These are phyloP conservation scores for Leptocoma aspasia DNA, from an alignment of 2,113 vertebrate genomes.

Conservation along the genomic window DNA sequence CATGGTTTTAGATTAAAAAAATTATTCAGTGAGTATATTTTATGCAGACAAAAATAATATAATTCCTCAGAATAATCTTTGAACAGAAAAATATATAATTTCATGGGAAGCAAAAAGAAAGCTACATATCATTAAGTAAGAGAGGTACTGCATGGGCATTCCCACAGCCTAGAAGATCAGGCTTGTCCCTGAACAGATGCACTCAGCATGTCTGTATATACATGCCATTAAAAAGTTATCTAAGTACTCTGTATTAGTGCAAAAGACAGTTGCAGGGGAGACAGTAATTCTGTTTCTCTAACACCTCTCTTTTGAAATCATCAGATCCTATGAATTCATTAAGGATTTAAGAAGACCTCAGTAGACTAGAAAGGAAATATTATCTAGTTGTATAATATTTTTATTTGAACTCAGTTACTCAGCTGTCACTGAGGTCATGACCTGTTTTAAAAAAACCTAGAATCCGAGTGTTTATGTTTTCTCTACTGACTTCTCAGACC, in stretches of 20 bases:
- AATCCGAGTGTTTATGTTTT: background rate
- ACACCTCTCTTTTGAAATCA: background rate
- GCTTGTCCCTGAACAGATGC: background rate
- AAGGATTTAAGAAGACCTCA: background rate
- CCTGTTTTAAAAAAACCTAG: background rate
- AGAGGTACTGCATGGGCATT: background rate
- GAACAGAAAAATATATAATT: background rate
- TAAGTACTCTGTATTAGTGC: background rate
- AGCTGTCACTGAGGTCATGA: background rate
- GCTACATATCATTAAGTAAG: background rate
- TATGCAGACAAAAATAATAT: background rate
- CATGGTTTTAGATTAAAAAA: background rate
- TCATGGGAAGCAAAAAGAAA: background rate
- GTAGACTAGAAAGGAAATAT: background rate
- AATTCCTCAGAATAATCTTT: background rate
- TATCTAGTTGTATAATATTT: background rate
- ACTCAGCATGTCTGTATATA: rapidly evolving
- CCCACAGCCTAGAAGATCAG: background rate
- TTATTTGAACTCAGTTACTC: background rate
- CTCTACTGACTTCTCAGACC: background rate
- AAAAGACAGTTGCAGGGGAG: background rate
- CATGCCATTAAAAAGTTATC: background rate
- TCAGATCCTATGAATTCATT: background rate
- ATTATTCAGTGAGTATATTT: background rate
- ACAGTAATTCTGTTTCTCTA: background rate